phyloP scores from a whole-genome alignment of 1,140 invertebrate genomes.

The Tetranychus cinnabarinus region DNA sequence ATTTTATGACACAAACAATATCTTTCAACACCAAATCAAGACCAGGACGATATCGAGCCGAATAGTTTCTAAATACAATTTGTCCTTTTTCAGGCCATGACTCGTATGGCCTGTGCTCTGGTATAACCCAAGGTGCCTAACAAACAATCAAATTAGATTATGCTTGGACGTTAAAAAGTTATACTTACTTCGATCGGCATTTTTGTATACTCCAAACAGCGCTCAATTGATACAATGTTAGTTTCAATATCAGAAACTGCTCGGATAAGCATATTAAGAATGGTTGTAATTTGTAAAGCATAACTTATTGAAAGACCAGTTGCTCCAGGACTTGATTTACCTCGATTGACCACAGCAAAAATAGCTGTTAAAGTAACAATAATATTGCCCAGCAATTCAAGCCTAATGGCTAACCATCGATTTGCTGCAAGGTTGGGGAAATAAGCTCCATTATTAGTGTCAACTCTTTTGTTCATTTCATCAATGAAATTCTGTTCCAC shows the following conservation, averaged over 20 bases:
- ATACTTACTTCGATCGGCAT: background rate
- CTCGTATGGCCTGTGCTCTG: constrained; percentile 1
- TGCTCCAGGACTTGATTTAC: constrained; percentile 22
- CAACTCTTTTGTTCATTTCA: constrained; percentile 21
- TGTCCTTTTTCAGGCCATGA: constrained; percentile 46
- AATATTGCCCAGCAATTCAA: constrained; percentile 28
- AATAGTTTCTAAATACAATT: constrained; percentile 47
- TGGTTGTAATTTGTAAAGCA: constrained; percentile 41
- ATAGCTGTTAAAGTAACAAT: constrained; percentile 26
- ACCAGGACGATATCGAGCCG: constrained; percentile 51
- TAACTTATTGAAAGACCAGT: constrained; percentile 31
- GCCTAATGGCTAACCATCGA: constrained; percentile 26
- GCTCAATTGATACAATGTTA: constrained; percentile 34
- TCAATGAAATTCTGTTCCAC: constrained; percentile 17
- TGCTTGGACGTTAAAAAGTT: too few relatives aligned
- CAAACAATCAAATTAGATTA: too few relatives aligned
- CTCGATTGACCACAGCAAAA: constrained; percentile 24
- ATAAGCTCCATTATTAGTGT: constrained; percentile 63
- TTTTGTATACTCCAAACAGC: constrained; percentile 32
- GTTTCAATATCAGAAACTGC: constrained; percentile 33
- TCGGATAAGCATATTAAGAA: constrained; percentile 33
- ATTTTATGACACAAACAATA: constrained; percentile 8
- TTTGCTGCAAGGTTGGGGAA: constrained; percentile 31
- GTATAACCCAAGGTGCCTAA: constrained; percentile 11
- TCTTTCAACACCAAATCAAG: constrained; percentile 55